Conservation (phyloP, 2,113 vertebrate genomes). For the Anoplopoma fimbria region DNA sequence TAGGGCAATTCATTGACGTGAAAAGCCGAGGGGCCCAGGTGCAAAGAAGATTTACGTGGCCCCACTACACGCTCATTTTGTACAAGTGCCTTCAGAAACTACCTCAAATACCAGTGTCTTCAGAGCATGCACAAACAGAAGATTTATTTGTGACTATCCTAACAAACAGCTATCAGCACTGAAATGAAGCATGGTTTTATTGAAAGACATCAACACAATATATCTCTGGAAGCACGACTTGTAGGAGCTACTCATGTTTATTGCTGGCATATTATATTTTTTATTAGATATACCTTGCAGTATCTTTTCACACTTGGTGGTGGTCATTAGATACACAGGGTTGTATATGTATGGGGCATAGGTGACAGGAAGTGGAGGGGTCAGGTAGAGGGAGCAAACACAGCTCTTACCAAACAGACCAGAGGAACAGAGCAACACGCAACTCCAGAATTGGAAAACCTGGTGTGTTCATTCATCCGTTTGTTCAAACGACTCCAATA, state of each 20-base stretch:
- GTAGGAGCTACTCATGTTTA: background rate
- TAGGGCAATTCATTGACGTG: constrained; percentile 6
- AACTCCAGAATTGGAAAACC: background rate
- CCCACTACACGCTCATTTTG: constrained; percentile 6
- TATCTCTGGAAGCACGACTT: background rate
- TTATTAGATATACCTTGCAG: background rate
- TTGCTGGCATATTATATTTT: background rate
- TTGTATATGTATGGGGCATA: no score
- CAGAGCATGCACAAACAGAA: background rate
- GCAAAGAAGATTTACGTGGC: background rate
- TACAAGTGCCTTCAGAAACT: constrained; percentile 14
- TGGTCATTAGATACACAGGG: no score
- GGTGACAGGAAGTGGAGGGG: background rate
- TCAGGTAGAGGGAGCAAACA: background rate
- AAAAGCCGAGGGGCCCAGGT: constrained; percentile 7
- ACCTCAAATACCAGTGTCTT: background rate
- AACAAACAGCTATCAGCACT: background rate
- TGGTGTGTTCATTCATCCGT: background rate
- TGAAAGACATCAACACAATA: background rate
- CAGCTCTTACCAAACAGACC: background rate
- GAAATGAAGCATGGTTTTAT: background rate
- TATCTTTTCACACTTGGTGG: no score
- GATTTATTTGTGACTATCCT: background rate
- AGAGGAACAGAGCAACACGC: background rate
- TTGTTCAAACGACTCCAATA: background rate